Percentiles rank a stretch among this genome's conserved stretches.
phyloP scores from a whole-genome alignment of 2,113 vertebrate genomes.

The Leiothrix lutea region DNA sequence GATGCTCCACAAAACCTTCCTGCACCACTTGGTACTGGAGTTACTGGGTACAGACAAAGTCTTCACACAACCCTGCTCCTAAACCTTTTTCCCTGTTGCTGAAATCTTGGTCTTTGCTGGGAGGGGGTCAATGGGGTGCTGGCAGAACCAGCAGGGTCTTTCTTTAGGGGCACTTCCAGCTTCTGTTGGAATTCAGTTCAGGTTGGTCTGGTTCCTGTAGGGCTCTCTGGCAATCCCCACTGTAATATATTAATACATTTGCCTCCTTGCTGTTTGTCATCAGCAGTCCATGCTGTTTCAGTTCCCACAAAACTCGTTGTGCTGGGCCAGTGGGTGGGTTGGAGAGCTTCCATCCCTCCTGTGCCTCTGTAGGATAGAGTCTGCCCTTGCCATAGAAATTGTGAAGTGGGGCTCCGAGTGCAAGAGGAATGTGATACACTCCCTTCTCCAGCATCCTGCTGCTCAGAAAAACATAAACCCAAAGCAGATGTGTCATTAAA shows the following conservation, averaged over 20 bases:
- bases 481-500: background rate
- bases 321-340: background rate
- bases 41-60: background rate
- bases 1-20: background rate
- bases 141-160: background rate
- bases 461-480: background rate
- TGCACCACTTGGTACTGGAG: background rate
- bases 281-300: background rate
- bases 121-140: fast-evolving
- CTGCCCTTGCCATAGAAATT: background rate
- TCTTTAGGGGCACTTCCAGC: background rate
- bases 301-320: background rate
- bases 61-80: background rate
- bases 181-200: background rate
- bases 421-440: background rate
- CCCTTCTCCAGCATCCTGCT: fast-evolving
- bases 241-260: background rate
- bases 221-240: background rate
- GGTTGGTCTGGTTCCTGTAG: background rate
- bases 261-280: background rate
- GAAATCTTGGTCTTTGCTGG: background rate
- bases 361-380: background rate
- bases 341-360: background rate
- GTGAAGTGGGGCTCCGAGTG: background rate
- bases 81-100: background rate